phyloP scores from a whole-genome alignment of 2,797 vertebrate genomes.

The Dipus sagitta region DNA sequence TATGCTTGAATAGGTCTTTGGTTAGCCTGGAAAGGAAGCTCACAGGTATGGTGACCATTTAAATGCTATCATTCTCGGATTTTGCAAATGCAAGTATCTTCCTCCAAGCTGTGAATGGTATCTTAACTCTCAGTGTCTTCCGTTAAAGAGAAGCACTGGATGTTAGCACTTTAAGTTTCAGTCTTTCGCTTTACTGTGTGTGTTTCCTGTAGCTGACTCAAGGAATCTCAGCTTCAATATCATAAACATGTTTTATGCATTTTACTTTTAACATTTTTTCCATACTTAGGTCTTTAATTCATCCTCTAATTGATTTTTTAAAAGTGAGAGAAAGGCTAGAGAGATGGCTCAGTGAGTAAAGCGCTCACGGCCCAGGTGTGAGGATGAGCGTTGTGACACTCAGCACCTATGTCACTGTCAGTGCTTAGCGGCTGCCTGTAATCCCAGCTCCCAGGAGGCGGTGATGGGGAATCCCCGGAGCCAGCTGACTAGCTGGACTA shows the following conservation, averaged over 20 bases:
- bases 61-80: neutral
- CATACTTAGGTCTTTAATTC: neutral
- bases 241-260: neutral
- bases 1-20: neutral
- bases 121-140: neutral
- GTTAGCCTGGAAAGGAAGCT: neutral
- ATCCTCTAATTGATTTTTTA: neutral
- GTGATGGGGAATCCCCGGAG: no score
- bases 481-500: no score
- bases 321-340: no score
- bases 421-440: no score
- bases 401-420: no score
- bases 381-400: no score
- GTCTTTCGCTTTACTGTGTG: neutral
- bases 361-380: no score
- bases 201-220: neutral
- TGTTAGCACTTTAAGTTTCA: neutral
- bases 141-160: neutral
- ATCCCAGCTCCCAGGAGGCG: no score
- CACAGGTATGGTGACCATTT: neutral
- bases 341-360: no score
- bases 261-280: conserved; percentile 33
- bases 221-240: neutral
- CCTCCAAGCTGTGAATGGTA: neutral
- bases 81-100: neutral